Conservation (phyloP, 2,113 vertebrate species). For the Oryzias curvinotus region DNA sequence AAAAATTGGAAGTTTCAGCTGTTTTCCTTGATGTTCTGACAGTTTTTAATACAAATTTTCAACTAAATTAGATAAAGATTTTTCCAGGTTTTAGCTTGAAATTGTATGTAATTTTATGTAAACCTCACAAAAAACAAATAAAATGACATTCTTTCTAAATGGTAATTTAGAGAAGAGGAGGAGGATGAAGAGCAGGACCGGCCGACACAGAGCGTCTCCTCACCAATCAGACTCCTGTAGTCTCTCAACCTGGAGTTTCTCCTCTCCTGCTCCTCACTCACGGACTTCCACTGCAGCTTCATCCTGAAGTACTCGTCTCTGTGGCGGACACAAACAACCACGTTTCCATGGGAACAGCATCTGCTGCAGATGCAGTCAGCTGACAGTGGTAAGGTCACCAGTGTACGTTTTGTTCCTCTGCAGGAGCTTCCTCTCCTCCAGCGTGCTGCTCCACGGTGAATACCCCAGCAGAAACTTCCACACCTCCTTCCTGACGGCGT, state of each 20-base stretch:
- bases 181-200: too few relatives aligned
- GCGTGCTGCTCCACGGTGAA: constrained; percentile 90
- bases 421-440: constrained; percentile 85
- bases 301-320: constrained; percentile 98
- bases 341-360: background rate
- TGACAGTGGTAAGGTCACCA: background rate
- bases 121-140: too few relatives aligned
- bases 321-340: background rate
- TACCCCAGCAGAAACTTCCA: constrained; percentile 96
- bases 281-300: constrained; percentile 98
- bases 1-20: too few relatives aligned
- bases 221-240: constrained; percentile 95
- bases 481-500: constrained; percentile 87
- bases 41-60: too few relatives aligned
- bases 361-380: background rate
- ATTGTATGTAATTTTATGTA: too few relatives aligned
- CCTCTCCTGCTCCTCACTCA: constrained; percentile 94
- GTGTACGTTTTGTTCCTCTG: constrained; percentile 88
- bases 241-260: constrained; percentile 93
- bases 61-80: too few relatives aligned
- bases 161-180: too few relatives aligned
- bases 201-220: background rate
- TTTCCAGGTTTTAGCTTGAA: too few relatives aligned
- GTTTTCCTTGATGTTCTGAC: too few relatives aligned
- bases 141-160: too few relatives aligned